Evolutionary conservation across 1,140 invertebrate genomes (phyloP).

Genomic region (Drosophila insularis): DNA sequence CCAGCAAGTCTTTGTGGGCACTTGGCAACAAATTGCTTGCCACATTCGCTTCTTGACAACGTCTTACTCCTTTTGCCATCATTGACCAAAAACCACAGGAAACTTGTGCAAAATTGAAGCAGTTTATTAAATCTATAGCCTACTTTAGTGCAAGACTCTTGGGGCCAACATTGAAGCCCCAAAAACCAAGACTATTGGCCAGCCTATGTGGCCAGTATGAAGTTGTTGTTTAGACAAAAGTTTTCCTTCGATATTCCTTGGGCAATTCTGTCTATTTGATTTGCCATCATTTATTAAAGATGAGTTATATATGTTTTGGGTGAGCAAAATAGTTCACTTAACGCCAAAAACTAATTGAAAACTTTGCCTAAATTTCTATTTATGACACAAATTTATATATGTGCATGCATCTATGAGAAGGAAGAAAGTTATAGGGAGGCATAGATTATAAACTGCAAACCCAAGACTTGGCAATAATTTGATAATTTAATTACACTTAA

Average conservation of each 20-base stretch:
- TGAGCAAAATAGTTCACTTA: slow-evolving; percentile 44
- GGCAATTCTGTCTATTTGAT: neutral
- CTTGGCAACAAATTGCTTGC: no score
- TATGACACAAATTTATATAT: slow-evolving; percentile 51
- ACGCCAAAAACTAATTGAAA: slow-evolving; percentile 62
- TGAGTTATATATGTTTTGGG: slow-evolving; percentile 4
- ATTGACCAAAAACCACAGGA: slow-evolving; percentile 1
- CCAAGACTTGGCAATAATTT: slow-evolving; percentile 79
- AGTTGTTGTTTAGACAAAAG: neutral
- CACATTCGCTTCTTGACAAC: no score
- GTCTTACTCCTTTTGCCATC: neutral
- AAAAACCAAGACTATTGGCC: slow-evolving; percentile 30
- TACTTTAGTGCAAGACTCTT: slow-evolving; percentile 21
- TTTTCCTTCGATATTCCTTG: neutral
- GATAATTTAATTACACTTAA: slow-evolving; percentile 81
- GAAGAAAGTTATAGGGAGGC: neutral
- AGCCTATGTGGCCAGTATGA: slow-evolving; percentile 23
- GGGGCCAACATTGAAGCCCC: slow-evolving; percentile 16
- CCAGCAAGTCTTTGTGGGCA: no score
- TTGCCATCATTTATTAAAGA: slow-evolving; percentile 36
- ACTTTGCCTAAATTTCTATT: slow-evolving; percentile 66
- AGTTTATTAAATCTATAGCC: slow-evolving; percentile 47
- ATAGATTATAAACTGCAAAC: slow-evolving; percentile 73
- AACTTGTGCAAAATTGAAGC: slow-evolving; percentile 36
- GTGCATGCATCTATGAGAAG: neutral